Evolutionary conservation across 1,140 invertebrate species (phyloP).

Genomic region (Zaprionus taronus): DNA sequence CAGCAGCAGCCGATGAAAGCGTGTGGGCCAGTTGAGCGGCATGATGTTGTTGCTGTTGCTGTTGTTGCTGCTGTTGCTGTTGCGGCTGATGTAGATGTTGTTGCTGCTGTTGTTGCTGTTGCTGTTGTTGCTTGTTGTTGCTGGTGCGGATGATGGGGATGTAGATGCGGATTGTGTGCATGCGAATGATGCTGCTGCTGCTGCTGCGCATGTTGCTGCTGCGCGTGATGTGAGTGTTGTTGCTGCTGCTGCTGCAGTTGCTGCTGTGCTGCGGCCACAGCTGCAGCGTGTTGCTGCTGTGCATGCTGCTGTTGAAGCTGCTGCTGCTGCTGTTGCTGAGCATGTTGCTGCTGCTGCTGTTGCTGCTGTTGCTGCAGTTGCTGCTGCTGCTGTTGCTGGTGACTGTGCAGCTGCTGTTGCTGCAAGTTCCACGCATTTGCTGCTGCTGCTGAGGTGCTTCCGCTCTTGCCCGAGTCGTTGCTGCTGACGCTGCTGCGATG

Average conservation of each 20-base stretch:
- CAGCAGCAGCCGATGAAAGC: slow-evolving; percentile 61
- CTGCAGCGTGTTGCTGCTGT: slow-evolving; percentile 72
- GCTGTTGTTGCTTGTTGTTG: slow-evolving; percentile 58
- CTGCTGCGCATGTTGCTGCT: slow-evolving; percentile 50
- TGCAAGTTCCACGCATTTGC: slow-evolving; percentile 64
- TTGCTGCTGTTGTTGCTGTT: slow-evolving; percentile 58
- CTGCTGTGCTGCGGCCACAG: slow-evolving; percentile 57
- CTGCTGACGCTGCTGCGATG: slow-evolving; percentile 71
- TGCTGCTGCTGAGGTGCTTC: slow-evolving; percentile 39
- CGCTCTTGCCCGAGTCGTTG: slow-evolving; percentile 76
- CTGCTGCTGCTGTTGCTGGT: slow-evolving; percentile 58
- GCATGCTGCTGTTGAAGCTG: slow-evolving; percentile 61
- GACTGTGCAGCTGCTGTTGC: slow-evolving; percentile 60
- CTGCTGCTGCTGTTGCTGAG: slow-evolving; percentile 63
- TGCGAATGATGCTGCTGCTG: slow-evolving; percentile 65
- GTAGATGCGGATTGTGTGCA: slow-evolving; percentile 50
- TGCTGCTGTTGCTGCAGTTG: slow-evolving; percentile 47
- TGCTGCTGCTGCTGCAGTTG: slow-evolving; percentile 57
- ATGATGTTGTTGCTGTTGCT: slow-evolving; percentile 71
- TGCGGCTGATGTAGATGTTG: slow-evolving; percentile 61
- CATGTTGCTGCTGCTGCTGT: slow-evolving; percentile 58
- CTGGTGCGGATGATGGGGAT: slow-evolving; percentile 59
- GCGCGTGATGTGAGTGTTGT: slow-evolving; percentile 64
- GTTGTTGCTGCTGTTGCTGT: slow-evolving; percentile 49
- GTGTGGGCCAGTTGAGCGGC: slow-evolving; percentile 69